A percentile compares a stretch with the other conserved stretches of the same genome.
Conservation (phyloP, 2,113 vertebrate genomes). For the Cardinalis cardinalis region DNA sequence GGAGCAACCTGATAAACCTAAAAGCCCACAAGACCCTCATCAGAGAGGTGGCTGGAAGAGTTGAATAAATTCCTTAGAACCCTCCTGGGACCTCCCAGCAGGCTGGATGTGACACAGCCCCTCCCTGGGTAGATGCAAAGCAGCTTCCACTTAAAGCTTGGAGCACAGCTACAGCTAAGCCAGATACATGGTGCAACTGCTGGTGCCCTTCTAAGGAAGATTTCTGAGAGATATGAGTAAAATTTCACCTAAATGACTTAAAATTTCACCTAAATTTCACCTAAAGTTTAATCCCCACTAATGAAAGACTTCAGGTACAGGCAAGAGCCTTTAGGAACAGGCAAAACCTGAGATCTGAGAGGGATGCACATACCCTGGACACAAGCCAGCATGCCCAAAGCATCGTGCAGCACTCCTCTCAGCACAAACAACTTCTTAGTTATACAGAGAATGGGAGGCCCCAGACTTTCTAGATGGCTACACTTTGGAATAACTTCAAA, state of each 20-base stretch:
- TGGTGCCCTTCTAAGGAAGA: not conserved
- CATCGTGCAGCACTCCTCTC: rapidly evolving
- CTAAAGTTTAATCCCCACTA: not conserved
- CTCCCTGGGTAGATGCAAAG: not conserved
- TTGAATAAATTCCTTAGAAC: not conserved
- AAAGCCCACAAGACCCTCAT: not conserved
- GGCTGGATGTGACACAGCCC: not conserved
- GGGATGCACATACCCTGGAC: not conserved
- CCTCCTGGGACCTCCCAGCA: not conserved
- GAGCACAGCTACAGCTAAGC: not conserved
- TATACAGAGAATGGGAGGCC: not conserved
- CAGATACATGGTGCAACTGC: rapidly evolving
- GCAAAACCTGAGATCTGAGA: not conserved
- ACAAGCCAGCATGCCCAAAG: not conserved
- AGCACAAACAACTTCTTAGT: not conserved
- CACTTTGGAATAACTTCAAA: not conserved
- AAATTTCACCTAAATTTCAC: not conserved
- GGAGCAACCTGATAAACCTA: not conserved
- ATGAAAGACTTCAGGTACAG: not conserved
- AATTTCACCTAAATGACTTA: not conserved
- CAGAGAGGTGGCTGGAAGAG: rapidly evolving
- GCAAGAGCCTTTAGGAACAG: not conserved
- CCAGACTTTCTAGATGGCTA: not conserved
- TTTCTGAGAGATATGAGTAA: not conserved
- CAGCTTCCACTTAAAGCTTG: not conserved